Conservation (phyloP, 1,140 invertebrate species). For the Drosophila punjabiensis region DNA sequence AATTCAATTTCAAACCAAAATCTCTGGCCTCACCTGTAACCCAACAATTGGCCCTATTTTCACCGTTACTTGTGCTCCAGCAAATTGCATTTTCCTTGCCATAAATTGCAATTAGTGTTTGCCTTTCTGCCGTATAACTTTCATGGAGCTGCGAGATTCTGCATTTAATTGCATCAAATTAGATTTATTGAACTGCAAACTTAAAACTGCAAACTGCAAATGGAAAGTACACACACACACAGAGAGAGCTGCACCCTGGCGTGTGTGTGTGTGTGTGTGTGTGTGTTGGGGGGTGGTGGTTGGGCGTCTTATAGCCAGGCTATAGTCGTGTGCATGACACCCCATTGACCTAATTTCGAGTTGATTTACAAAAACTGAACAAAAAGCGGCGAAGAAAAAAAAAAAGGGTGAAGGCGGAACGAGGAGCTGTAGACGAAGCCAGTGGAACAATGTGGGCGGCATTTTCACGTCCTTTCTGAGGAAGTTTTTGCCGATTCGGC, state of each 20-base stretch:
- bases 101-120: slow-evolving; percentile 29
- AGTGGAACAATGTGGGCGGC: slow-evolving; percentile 43
- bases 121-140: slow-evolving; percentile 30
- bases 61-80: background rate
- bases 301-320: background rate
- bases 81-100: slow-evolving; percentile 3
- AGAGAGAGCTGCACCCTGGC: slow-evolving; percentile 29
- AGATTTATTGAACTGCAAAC: slow-evolving; percentile 76
- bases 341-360: slow-evolving; percentile 79
- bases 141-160: slow-evolving; percentile 31
- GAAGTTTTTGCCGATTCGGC: slow-evolving; percentile 25
- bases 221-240: slow-evolving; percentile 19
- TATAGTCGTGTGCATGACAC: slow-evolving; percentile 62
- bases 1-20: background rate
- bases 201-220: slow-evolving; percentile 62
- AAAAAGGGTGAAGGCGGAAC: slow-evolving; percentile 26
- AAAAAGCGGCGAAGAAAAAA: slow-evolving; percentile 51
- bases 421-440: slow-evolving; percentile 8
- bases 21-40: background rate
- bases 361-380: slow-evolving; percentile 75
- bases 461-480: slow-evolving; percentile 29
- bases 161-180: slow-evolving; percentile 51
- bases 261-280: slow-evolving; percentile 23
- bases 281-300: slow-evolving; percentile 4
- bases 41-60: background rate